Percentiles rank a stretch among this genome's conserved stretches.
phyloP scores from a whole-genome alignment of 92 coral and sea anemone genomes.

The Phymanthus crucifer region DNA sequence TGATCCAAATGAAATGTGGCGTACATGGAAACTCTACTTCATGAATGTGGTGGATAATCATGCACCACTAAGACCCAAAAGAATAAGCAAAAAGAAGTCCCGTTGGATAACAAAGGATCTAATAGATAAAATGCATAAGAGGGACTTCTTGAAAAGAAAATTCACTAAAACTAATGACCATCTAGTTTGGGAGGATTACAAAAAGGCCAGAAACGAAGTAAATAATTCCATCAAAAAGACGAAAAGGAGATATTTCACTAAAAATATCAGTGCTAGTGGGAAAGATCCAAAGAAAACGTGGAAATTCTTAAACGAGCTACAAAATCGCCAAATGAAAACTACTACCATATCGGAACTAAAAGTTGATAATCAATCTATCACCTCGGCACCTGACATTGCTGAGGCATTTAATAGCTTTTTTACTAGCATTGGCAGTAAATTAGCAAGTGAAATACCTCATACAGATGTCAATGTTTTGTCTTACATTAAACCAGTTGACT shows the following conservation, averaged over 20 bases:
- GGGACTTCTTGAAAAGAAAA: not conserved
- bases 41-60: not conserved
- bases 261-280: not conserved
- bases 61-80: not conserved
- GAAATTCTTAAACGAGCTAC: not conserved
- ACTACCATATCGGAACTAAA: not conserved
- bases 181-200: not conserved
- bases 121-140: not conserved
- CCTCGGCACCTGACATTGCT: not conserved
- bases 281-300: not conserved
- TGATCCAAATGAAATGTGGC: not conserved
- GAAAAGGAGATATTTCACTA: not conserved
- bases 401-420: conserved; percentile 19
- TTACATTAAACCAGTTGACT: not conserved
- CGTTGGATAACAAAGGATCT: not conserved
- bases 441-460: conserved; percentile 17
- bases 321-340: not conserved
- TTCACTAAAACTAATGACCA: not conserved
- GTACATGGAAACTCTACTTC: not conserved
- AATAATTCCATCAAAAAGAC: not conserved
- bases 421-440: conserved; percentile 15
- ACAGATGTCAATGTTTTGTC: not conserved
- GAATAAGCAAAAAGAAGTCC: not conserved
- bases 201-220: not conserved
- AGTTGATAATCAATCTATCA: not conserved